These are phyloP conservation scores for Gadus macrocephalus DNA, from an alignment of 2,113 vertebrate genomes.

Conservation along the genomic window DNA sequence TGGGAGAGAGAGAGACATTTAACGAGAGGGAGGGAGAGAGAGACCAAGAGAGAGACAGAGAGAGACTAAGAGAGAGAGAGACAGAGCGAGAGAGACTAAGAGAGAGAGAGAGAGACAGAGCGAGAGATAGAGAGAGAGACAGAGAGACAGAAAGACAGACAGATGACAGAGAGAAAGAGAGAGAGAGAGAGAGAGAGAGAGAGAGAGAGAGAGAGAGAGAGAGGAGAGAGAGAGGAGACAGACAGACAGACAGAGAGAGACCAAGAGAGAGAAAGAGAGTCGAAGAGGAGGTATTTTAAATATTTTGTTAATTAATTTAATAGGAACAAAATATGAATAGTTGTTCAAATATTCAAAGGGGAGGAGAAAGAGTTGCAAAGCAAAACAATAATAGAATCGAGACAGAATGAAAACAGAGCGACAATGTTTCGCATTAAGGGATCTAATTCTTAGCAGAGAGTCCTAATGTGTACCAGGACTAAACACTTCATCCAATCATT, in stretches of 20 bases:
- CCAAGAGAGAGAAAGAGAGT: background rate
- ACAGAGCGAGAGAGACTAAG: background rate
- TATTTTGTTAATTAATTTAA: too few species aligned
- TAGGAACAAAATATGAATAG: background rate
- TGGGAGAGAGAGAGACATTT: constrained; percentile 25
- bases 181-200: background rate
- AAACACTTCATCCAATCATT: constrained; percentile 28
- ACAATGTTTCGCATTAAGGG: constrained; percentile 31
- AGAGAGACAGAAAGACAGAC: constrained; percentile 10
- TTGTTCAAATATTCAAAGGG: background rate
- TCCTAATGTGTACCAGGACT: constrained; percentile 17
- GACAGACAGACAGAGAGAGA: too few species aligned
- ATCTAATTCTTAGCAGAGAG: constrained; percentile 31
- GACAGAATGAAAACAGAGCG: constrained; percentile 22
- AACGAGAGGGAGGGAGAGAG: constrained; percentile 24
- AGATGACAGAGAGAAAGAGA: background rate
- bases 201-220: background rate
- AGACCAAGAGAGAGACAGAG: constrained; percentile 19
- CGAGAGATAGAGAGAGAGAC: background rate
- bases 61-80: constrained; percentile 14
- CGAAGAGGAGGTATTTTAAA: background rate
- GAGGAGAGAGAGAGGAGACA: background rate
- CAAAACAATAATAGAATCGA: constrained; percentile 2
- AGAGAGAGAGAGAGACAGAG: background rate
- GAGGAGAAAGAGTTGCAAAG: background rate